Evolutionary conservation across 2,113 vertebrate genomes (phyloP), one percentile per base, ranked within the genome.

Genomic region (Myodes glareolus): DNA sequence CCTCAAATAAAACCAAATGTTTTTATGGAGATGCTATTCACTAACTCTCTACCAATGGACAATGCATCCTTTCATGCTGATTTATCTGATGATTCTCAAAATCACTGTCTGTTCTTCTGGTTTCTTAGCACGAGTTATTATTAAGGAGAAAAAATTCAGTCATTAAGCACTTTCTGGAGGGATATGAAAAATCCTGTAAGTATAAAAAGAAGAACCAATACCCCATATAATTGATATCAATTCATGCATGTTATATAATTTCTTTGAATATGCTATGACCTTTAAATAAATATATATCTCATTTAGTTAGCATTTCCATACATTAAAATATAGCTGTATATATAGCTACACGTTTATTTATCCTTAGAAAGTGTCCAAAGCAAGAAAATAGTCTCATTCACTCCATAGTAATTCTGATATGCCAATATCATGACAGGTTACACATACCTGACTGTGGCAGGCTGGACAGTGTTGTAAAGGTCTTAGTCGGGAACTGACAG

Each of bases 231-330:
- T 31, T 82, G 3, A 36, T 16, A 7, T 50, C 29, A 91, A 1
- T 77, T 31, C 52, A 80, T 5, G 5, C 81, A 52, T n/a, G 2
- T 78, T 77, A 61, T 17, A 72, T 45, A 55, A 67, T 91, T 58
- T 73, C 14, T 63, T 21, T 63, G 29, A 88, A 90, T 80, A 58
- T 27, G 39, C 12, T 10, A 45, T 3, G 7, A 2, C 25, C 94
- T 95, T 87, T 75, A 93, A 82, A 86, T 55, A 93, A 3, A 31
- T n/a, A 23, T 39, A n/a, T 70, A 67, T 90, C n/a, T 80, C 88
- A 63, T 72, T 82, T 77, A 42, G 72, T 58, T 58, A 90, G 14
- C 11, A 92, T 25, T 25, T 58, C 39, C 3, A 55, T 33, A 25
- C 33, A 63, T 36, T 68, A 82, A 55, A 76, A 92, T 85, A 25